These are phyloP conservation scores for Melolontha melolontha DNA, from an alignment of 2,888 invertebrate genomes.

Conservation along the genomic window DNA sequence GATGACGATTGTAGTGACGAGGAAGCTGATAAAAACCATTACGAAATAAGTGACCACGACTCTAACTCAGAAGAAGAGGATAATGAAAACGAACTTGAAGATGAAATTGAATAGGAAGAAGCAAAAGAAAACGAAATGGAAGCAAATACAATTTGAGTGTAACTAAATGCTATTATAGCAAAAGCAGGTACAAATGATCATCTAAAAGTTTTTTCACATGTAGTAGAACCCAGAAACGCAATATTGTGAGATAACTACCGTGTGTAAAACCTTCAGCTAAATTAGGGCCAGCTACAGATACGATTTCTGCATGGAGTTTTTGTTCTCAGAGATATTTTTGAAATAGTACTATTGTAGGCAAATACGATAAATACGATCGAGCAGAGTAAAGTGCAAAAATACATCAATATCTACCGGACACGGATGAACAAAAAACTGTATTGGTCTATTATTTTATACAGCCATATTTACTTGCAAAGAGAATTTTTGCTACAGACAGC, in stretches of 20 bases:
- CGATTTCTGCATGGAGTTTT: not conserved
- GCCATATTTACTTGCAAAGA: too few relatives aligned
- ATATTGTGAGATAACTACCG: constrained; percentile 10
- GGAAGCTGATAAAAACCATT: constrained; percentile 1
- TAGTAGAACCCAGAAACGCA: constrained; percentile 9
- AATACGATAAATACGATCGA: constrained; percentile 2
- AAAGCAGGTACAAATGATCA: constrained; percentile 9
- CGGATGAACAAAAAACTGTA: too few relatives aligned
- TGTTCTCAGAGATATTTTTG: not conserved
- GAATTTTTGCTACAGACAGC: too few relatives aligned
- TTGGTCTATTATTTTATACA: too few relatives aligned
- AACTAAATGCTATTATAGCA: constrained; percentile 10
- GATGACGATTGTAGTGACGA: constrained; percentile 2
- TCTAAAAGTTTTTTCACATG: constrained; percentile 4
- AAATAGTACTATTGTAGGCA: constrained; percentile 1
- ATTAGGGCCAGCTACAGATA: not conserved
- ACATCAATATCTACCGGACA: too few relatives aligned
- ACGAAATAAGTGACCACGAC: constrained; percentile 5
- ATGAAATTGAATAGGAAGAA: not conserved
- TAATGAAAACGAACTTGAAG: too few relatives aligned
- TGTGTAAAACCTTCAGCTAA: not conserved
- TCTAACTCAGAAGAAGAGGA: not conserved
- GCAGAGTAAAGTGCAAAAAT: constrained; percentile 6
- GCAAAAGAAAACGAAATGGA: too few relatives aligned
- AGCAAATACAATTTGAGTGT: not conserved